These are phyloP conservation scores for Eubasilissa regina DNA, from an alignment of 1,140 invertebrate species.

Conservation along the genomic window DNA sequence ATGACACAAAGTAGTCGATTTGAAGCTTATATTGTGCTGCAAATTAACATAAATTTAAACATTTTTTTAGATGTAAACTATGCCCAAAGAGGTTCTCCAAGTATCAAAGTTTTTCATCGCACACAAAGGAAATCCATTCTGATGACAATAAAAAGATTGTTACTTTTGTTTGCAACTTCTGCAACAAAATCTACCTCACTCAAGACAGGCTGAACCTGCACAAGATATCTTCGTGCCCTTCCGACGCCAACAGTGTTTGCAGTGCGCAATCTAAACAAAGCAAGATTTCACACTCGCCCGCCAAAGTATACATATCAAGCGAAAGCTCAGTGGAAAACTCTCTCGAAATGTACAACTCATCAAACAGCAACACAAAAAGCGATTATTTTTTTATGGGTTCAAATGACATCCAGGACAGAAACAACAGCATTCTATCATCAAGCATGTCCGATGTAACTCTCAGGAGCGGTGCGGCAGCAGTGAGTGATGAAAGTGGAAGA, in stretches of 20 bases:
- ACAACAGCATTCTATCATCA: background rate
- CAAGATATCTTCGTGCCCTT: background rate
- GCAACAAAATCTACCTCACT: constrained; percentile 31
- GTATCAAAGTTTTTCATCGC: background rate
- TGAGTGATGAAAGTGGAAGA: background rate
- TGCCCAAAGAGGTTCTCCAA: background rate
- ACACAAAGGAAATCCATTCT: background rate
- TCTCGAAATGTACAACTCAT: too few relatives aligned
- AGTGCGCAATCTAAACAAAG: too few relatives aligned
- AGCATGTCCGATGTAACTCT: background rate
- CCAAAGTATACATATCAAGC: background rate
- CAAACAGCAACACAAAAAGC: constrained; percentile 19
- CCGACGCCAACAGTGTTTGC: background rate
- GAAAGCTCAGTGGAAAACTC: background rate
- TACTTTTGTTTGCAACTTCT: constrained; percentile 5
- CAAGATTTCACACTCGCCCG: constrained; percentile 1
- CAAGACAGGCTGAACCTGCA: constrained; percentile 11
- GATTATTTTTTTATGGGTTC: background rate
- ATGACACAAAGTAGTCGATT: background rate
- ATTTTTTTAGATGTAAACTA: constrained; percentile 6
- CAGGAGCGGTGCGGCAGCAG: background rate
- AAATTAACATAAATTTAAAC: background rate
- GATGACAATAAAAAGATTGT: background rate
- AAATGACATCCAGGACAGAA: background rate
- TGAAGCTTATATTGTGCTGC: background rate